Conservation (phyloP, 1,140 invertebrate genomes). For the Drosophila funebris region DNA sequence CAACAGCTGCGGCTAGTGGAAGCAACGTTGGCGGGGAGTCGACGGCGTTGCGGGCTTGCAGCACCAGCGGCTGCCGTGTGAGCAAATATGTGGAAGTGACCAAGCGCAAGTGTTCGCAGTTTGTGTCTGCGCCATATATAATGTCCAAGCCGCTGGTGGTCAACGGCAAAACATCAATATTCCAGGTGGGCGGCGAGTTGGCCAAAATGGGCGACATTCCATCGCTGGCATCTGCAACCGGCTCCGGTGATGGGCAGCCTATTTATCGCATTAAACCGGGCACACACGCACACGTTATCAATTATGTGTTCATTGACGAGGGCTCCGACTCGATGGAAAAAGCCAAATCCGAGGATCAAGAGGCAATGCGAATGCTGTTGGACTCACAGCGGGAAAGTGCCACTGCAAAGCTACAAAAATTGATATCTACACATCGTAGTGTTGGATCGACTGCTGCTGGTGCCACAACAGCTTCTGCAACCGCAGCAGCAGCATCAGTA, state of each 20-base stretch:
- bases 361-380: slow-evolving; percentile 58
- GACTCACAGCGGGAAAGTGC: slow-evolving; percentile 67
- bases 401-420: slow-evolving; percentile 49
- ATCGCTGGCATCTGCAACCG: slow-evolving; percentile 6
- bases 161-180: slow-evolving; percentile 61
- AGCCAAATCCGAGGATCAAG: slow-evolving; percentile 60
- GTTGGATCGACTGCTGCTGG: neutral
- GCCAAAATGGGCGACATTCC: slow-evolving; percentile 56
- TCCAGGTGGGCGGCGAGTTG: slow-evolving; percentile 66
- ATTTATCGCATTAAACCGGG: slow-evolving; percentile 70
- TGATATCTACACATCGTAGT: slow-evolving; percentile 50
- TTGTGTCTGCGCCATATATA: slow-evolving; percentile 55
- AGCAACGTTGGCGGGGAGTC: slow-evolving; percentile 1
- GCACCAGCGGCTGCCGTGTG: slow-evolving; percentile 51
- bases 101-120: slow-evolving; percentile 63
- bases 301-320: slow-evolving; percentile 67
- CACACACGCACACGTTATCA: slow-evolving; percentile 65
- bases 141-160: slow-evolving; percentile 63
- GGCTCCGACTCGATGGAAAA: slow-evolving; percentile 64
- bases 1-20: neutral
- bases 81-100: slow-evolving; percentile 59
- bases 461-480: neutral
- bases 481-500: neutral
- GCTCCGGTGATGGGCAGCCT: slow-evolving; percentile 24
- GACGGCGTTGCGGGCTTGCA: slow-evolving; percentile 42